Base-by-base conservation (phyloP, 2,888 invertebrate species). In the Laspeyria flexula region DNA sequence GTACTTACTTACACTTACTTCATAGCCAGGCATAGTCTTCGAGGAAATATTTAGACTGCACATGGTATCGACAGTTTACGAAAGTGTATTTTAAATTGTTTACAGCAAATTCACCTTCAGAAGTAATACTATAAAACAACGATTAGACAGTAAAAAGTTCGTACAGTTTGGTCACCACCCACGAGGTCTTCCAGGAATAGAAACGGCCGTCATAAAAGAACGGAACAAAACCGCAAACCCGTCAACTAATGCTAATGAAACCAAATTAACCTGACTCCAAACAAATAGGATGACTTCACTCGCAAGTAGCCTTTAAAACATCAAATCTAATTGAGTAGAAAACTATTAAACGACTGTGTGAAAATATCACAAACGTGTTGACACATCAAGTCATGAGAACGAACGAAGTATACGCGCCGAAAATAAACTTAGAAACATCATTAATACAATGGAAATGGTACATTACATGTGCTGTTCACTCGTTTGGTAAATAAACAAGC, bases 101-200 rank as follows among this genome's bases (percentile, higher is more conserved):
- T 63, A 76, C 62, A 62, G 52, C 50, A 55, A 69, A 66, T 55
- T 69, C 42, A 57, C 57, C 52, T 67, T 57, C 59, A 59, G 69
- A n/a, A 79, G 77, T 63, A 70, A 25, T 61, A 68, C 75, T 71
- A 80, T 83, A 79, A 80, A 82, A 43, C 63, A 74, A 77, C 82
- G 82, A 78, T 82, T 74, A 73, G 77, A 79, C 65, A 71, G 79
- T 81, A 78, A 83, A 52, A 83, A 79, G 65, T 66, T 63, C 47
- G 72, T 73, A 76, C 75, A 77, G 71, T 79, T 77, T 75, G 77
- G 77, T 75, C 74, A 73, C 84, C 85, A 84, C 86, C 85, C 85
- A 88, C 86, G 77, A 65, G 70, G 67, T 65, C 72, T 71, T 74
- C 77, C 79, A 72, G 73, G 80, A 88, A 88, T 88, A 89, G 83